Evolutionary conservation across 2,797 vertebrate species (phyloP), one percentile per base, ranked within the genome.

Genomic region (Xerus rutilus): DNA sequence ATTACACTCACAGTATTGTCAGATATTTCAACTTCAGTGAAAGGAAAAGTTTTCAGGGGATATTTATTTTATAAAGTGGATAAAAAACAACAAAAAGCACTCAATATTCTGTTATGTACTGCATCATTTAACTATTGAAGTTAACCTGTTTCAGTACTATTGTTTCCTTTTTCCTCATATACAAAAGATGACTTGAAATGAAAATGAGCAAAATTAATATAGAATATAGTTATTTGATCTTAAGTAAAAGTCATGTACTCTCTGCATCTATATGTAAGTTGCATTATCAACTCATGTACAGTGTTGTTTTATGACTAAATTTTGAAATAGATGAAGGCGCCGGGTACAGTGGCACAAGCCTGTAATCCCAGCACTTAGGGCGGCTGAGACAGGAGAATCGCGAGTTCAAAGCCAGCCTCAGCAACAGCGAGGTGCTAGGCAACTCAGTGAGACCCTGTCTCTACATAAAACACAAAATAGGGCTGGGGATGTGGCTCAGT

Each of bases 131-230:
- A 59, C 7, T 73, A 35, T 45, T 91, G 5, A 7, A 52, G 6
- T 87, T 94, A 93, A 73, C 13, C 6, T 92, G 11, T 45, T 65
- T 73, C 47, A 88, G 35, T 12, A 59, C 3, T 64, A 43, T 13
- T 3, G 35, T 67, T 87, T 90, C 79, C 11, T 54, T 88, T 57
- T 90, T 72, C 74, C 30, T 45, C 39, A 76, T 72, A 5, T 70
- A 76, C 12, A 85, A n/a, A 76, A 52, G 25, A 79, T 17, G 70
- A 65, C n/a, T 35, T 89, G 35, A 86, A 89, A 70, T 70, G 18
- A 76, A 96, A 76, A 70, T 64, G 5, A 21, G 13, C 7, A 88
- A 81, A 93, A 85, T 93, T 28, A 94, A 81, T n/a, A 57, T 3
- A 47, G 23, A 93, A 30, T 11, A 59, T 17, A 59, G 7, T 87